Conservation (phyloP, 2,797 vertebrate genomes). For the Neosalanx taihuensis region DNA sequence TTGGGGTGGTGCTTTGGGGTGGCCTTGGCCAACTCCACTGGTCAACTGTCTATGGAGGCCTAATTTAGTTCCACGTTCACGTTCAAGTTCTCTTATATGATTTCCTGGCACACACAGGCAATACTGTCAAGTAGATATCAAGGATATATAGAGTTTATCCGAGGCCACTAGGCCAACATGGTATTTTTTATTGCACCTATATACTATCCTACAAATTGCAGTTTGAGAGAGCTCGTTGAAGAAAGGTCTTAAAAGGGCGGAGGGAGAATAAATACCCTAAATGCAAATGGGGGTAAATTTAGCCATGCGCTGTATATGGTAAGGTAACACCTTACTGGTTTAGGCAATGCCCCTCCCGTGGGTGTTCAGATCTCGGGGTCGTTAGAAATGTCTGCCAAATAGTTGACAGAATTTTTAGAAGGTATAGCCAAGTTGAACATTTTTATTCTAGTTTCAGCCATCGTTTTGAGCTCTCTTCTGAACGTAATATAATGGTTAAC, state of each 20-base stretch:
- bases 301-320: constrained; percentile 86
- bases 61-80: neutral
- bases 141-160: neutral
- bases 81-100: neutral
- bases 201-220: neutral
- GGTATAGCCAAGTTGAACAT: constrained; percentile 24
- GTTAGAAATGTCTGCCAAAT: constrained; percentile 54
- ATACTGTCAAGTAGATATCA: neutral
- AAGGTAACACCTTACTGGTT: constrained; percentile 63
- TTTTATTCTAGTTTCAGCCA: constrained; percentile 1
- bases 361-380: constrained; percentile 39
- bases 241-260: neutral
- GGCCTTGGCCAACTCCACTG: constrained; percentile 27
- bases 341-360: constrained; percentile 40
- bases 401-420: constrained; percentile 45
- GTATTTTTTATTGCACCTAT: neutral
- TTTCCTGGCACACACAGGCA: neutral
- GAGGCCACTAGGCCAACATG: neutral
- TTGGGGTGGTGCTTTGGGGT: constrained; percentile 15
- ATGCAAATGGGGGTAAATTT: constrained; percentile 70
- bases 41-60: neutral
- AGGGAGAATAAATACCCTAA: neutral
- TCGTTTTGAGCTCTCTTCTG: constrained; percentile 13
- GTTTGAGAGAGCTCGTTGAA: neutral
- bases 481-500: neutral